These are phyloP conservation scores for Microcebus jonahi DNA, from an alignment of 2,113 vertebrate species.

Conservation along the genomic window DNA sequence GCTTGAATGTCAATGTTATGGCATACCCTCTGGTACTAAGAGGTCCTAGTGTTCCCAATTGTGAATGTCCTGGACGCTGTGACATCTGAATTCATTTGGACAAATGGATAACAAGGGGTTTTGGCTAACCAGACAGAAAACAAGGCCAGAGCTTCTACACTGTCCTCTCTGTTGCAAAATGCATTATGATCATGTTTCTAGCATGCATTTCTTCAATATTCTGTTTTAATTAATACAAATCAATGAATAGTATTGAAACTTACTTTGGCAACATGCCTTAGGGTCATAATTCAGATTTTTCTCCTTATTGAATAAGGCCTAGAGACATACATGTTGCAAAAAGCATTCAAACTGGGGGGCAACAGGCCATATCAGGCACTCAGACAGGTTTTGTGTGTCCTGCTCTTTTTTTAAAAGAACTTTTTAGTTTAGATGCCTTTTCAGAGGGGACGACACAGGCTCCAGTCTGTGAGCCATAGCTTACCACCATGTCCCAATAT, in stretches of 20 bases:
- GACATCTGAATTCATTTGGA: not conserved
- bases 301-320: not conserved
- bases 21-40: not conserved
- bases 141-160: not conserved
- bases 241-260: not conserved
- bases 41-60: not conserved
- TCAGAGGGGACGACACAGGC: not conserved
- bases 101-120: not conserved
- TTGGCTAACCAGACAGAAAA: not conserved
- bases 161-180: not conserved
- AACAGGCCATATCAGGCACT: not conserved
- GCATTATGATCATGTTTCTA: conserved; percentile 11
- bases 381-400: not conserved
- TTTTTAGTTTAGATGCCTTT: not conserved
- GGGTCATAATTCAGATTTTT: not conserved
- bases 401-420: not conserved
- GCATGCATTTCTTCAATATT: conserved; percentile 34
- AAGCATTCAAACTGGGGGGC: not conserved
- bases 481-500: not conserved
- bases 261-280: not conserved
- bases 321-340: not conserved
- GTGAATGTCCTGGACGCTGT: not conserved
- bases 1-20: not conserved
- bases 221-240: not conserved
- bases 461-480: not conserved